Base-by-base conservation (phyloP, 2,113 vertebrate genomes). In the Shinisaurus crocodilurus region DNA sequence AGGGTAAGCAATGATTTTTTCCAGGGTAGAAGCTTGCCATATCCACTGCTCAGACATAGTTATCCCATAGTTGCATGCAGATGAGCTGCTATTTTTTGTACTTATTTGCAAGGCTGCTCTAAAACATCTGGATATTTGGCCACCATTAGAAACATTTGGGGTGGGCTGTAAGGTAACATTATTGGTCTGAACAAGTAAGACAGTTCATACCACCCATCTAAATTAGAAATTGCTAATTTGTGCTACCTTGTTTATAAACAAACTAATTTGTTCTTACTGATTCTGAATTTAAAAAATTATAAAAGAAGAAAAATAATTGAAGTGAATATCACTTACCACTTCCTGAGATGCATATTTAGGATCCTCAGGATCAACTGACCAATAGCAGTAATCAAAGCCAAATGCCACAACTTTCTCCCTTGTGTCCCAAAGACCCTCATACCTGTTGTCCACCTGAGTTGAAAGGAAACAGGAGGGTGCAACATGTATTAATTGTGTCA, bases 371-470 rank as follows among this genome's bases (percentile, higher is more conserved):
- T 99, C 98, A 92, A 98, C 98, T 18, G 99, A 99, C 98, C 99
- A 99, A 96, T 99, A 99, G 97, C 99, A 99, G 93, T 99, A 99
- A 96, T 99, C 99, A 96, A 99, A 99, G 85, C 97, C 98, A 92
- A 99, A 99, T 89, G 98, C 98, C 89, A 98, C 94, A 79, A 98
- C 91, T 96, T 98, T 98, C 95, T 99, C 98, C 93, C 98, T 98
- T 0, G 98, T 98, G 93, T 99, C 98, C 54, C 97, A 97, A 6
- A 95, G 95, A 27, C 93, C 93, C 74, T 98, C 97, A 67, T 95
- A 67, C 65, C 98, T 98, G 85, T 93, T 97, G 32, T 99, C 98
- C 96, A 98, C 95, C 99, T 99, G 92, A 96, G 75, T 5, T 91
- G 87, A 88, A 87, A 57, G 20, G 43, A 70, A 88, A 48, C 29